Evolutionary conservation across 2,888 invertebrate species (phyloP), one percentile per base, ranked within the genome.

Genomic region (Oxycera nigricornis): DNA sequence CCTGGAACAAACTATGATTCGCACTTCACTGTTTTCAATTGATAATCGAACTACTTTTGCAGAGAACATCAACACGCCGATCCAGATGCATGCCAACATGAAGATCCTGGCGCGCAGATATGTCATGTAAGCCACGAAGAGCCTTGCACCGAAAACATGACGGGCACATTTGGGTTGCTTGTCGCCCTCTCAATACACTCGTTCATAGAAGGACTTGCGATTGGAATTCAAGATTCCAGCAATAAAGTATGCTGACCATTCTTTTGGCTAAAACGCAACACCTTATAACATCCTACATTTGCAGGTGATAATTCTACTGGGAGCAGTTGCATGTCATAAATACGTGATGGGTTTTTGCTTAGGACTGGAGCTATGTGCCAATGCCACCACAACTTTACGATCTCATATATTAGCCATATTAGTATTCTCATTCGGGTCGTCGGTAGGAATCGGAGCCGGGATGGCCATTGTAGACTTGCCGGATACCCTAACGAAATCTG

Each of bases 281-380:
- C 17, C 52, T 70, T 62, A 74, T 6, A 59, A 50, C 17, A 22
- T 76, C 39, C 85, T 86, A 4, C 55, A 55, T 4, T n/a, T n/a
- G n/a, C 83, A 92, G 92, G 91, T 92, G 0, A 84, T 92, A 0
- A 86, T 91, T 20, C 85, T 91, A 4, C 86, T 91, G 9, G 90
- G 87, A 17, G 93, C 91, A 6, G 91, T 94, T 1, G 89, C 92
- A 0, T 91, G 92, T 2, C 94, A 94, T 85, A 94, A 94, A 85
- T 89, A 91, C 78, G 93, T 94, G 17, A 92, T 94, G 72, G 91
- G 91, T 0, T 94, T 94, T 84, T 94, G 94, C 79, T 87, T 94
- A 61, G 94, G 94, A 0, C 87, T 92, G 0, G 93, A 94, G 83
- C 86, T 94, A 74, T 88, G 88, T 55, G 87, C 87, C n/a, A 88